Evolutionary conservation across 2,888 invertebrate species (phyloP), one percentile per base, ranked within the genome.

Genomic region (Xestia ashworthii): DNA sequence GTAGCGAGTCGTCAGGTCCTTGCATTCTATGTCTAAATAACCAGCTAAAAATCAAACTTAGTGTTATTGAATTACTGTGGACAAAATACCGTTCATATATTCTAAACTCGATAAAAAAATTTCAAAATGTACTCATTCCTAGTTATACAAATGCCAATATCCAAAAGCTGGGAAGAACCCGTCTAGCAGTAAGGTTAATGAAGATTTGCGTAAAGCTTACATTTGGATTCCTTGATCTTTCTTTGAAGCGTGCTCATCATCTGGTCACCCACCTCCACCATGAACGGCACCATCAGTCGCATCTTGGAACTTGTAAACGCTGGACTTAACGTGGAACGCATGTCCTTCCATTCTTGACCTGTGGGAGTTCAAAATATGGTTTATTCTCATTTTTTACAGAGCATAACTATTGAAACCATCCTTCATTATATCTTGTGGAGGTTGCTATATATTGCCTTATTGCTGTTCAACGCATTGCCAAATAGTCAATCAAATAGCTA

Each of bases 241-340:
- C 50, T 53, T 9, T 53, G 50, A 53, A 53, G 50, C 19, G 9
- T 22, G 9, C 22, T 53, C 50, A 53, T 53, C 50, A 53, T 53
- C 79, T 94, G 93, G 0, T 93, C 85, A 0, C 94, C 94, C 0
- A 93, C 94, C 67, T 95, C 95, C 44, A 93, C 91, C 93, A 97
- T 97, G 76, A 95, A 93, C 0, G 94, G 95, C 60, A 95, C 90
- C 95, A 95, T 95, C 58, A 90, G 69, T 9, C 95, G 93, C 84
- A 97, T 97, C 90, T 97, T 97, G 62, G 96, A 95, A 64, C 97
- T 95, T 12, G 97, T 97, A 85, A 97, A 97, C 0, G 95, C 95
- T 3, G 97, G 97, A 68, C 96, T 96, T 62, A 96, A 82, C 3
- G 95, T 95, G 0, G 96, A 93, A 1, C 95, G 91, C 95, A 53